A percentile compares a stretch with the other conserved stretches of the same genome.
phyloP scores from a whole-genome alignment of 2,888 invertebrate species.

The Caenorhabditis sp. region DNA sequence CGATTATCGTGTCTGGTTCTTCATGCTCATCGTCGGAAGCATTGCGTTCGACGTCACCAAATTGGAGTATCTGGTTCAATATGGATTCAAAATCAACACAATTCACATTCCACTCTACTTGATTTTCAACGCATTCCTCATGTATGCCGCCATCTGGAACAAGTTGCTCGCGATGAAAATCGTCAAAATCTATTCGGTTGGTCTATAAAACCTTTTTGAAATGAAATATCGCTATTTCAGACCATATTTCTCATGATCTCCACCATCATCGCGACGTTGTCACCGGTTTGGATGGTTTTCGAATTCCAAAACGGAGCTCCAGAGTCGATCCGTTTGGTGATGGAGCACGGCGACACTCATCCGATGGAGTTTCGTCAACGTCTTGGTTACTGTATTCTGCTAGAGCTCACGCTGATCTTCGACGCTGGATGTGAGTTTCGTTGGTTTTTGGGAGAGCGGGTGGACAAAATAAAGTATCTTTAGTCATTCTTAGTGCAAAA shows the following conservation, averaged over 20 bases:
- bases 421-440: constrained; percentile 35
- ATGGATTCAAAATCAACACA: constrained; percentile 35
- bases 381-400: constrained; percentile 27
- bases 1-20: constrained; percentile 46
- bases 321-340: constrained; percentile 18
- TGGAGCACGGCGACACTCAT: constrained; percentile 39
- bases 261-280: constrained; percentile 18
- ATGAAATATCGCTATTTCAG: constrained; percentile 12
- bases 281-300: constrained; percentile 35
- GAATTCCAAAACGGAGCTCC: constrained; percentile 40
- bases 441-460: too few species aligned
- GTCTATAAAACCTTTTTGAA: background rate
- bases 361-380: constrained; percentile 32
- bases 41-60: constrained; percentile 36
- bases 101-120: constrained; percentile 21
- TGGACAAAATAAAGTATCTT: too few species aligned
- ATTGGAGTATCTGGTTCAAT: constrained; percentile 43
- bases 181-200: constrained; percentile 19
- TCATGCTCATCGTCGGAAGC: constrained; percentile 25
- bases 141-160: constrained; percentile 29
- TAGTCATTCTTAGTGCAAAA: too few species aligned
- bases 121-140: constrained; percentile 25
- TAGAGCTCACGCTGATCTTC: constrained; percentile 27
- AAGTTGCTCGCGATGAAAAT: background rate
- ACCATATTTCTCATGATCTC: constrained; percentile 12